Evolutionary conservation across 2,888 invertebrate species (phyloP).

Genomic region (Drosophila antonietae): DNA sequence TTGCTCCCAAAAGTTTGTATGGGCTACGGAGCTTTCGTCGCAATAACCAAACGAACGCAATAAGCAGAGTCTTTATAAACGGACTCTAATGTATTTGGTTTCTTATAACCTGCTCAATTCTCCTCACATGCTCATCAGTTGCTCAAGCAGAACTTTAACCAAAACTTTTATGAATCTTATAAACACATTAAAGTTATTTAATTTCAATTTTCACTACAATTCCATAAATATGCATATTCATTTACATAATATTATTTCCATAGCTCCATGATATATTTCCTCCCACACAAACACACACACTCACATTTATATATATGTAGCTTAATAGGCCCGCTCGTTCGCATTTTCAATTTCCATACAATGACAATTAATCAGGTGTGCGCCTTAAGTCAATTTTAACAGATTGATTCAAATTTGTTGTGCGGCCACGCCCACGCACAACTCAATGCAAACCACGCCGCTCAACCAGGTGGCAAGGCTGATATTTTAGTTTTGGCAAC

Average conservation of each 20-base stretch:
- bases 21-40: too few relatives aligned
- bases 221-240: neutral
- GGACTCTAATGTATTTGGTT: too few relatives aligned
- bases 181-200: neutral
- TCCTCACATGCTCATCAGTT: neutral
- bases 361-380: conserved; percentile 73
- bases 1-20: too few relatives aligned
- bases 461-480: conserved; percentile 20
- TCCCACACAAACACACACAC: too few relatives aligned
- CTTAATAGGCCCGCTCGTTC: conserved; percentile 6
- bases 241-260: conserved; percentile 5
- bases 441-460: too few relatives aligned
- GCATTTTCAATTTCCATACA: conserved; percentile 35
- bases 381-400: conserved; percentile 78
- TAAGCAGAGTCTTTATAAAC: too few relatives aligned
- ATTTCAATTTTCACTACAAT: neutral
- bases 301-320: neutral
- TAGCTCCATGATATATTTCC: neutral
- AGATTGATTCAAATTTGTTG: conserved; percentile 80
- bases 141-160: neutral
- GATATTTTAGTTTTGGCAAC: conserved; percentile 66
- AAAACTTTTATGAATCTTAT: too few relatives aligned
- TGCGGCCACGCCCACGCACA: conserved; percentile 45
- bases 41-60: too few relatives aligned
- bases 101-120: too few relatives aligned